Conservation (phyloP, 2,888 invertebrate species). For the Laothoe populi region DNA sequence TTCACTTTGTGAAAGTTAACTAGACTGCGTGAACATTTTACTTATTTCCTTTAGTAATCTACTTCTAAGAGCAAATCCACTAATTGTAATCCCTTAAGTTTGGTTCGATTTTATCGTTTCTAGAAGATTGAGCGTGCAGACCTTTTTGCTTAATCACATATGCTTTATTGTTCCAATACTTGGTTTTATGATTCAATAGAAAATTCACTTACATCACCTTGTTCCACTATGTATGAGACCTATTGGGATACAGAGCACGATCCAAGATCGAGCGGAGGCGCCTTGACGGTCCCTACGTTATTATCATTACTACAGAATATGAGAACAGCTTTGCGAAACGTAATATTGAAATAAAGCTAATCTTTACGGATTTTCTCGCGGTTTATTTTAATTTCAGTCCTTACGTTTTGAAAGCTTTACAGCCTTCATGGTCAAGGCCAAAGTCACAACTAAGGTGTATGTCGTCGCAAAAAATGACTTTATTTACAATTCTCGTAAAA, state of each 20-base stretch:
- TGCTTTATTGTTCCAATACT: conserved; percentile 3
- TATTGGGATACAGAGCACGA: conserved; percentile 48
- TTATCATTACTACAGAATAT: conserved; percentile 48
- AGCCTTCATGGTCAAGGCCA: no score
- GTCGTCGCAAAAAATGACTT: no score
- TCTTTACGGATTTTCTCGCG: no score
- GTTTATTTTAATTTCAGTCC: no score
- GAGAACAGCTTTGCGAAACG: conserved; percentile 34
- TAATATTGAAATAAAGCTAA: no score
- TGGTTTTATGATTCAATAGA: conserved; percentile 29
- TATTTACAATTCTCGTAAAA: no score
- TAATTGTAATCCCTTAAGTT: conserved; percentile 15
- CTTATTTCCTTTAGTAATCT: conserved; percentile 2
- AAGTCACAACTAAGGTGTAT: no score
- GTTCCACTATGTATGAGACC: conserved; percentile 49
- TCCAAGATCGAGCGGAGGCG: conserved; percentile 37
- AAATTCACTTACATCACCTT: conserved; percentile 46
- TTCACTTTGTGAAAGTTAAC: neutral
- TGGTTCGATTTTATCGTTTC: conserved; percentile 10
- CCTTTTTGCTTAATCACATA: conserved; percentile 16
- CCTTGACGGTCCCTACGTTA: conserved; percentile 31
- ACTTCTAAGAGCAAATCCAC: neutral
- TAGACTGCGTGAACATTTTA: conserved; percentile 14
- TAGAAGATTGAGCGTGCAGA: neutral
- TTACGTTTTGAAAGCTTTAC: no score